Evolutionary conservation across 2,113 vertebrate genomes (phyloP).

Genomic region (Anhinga rufa): DNA sequence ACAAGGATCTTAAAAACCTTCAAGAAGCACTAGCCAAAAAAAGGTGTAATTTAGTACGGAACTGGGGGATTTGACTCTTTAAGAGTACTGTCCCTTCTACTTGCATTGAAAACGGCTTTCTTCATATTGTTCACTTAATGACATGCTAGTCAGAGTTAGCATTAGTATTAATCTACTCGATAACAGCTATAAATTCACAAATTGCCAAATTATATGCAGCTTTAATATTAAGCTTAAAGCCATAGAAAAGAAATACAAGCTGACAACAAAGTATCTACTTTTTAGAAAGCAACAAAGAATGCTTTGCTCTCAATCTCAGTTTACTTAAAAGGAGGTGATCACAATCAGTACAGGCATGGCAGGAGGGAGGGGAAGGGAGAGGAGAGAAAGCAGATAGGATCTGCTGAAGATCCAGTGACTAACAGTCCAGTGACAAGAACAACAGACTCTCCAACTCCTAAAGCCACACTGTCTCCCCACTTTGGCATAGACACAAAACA

Average conservation of each 20-base stretch:
- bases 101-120: background rate
- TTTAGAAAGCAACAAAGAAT: background rate
- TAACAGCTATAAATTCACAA: background rate
- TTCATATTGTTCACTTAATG: background rate
- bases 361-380: background rate
- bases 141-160: background rate
- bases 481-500: conserved; percentile 8
- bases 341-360: background rate
- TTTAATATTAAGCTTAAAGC: background rate
- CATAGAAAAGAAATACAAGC: background rate
- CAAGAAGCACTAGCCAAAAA: background rate
- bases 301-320: background rate
- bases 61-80: background rate
- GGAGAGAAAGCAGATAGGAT: background rate
- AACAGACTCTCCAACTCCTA: background rate
- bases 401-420: background rate
- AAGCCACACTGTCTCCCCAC: background rate
- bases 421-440: background rate
- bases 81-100: background rate
- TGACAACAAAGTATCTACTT: background rate
- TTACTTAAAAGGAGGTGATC: background rate
- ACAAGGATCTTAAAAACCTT: background rate
- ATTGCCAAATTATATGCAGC: background rate
- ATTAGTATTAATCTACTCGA: background rate
- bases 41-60: background rate